Base-by-base conservation (phyloP, 2,797 vertebrate genomes). In the Macrochelys suwanniensis region DNA sequence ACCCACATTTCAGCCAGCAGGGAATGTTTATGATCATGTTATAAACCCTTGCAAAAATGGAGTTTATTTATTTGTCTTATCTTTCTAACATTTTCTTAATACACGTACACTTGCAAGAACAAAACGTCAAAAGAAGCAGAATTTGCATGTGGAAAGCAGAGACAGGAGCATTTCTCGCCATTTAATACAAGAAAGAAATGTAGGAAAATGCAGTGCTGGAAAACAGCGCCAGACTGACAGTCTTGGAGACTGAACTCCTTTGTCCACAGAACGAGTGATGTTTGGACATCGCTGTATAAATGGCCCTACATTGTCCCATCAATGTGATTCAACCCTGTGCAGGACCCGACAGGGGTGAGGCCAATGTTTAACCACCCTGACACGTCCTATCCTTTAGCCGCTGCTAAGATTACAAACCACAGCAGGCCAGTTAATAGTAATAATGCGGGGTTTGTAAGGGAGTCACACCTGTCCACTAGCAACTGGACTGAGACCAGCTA, bases 91-190 rank as follows among this genome's bases (percentile, higher is more conserved):
- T 56, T 93, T 94, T 96, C 88, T 89, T 23, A 80, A 68, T 19
- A n/a, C 90, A 37, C 87, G 89, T 31, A 49, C 88, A 82, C 21
- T 37, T 57, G 9, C 4, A 54, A 19, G 16, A 85, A 9, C 19
- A 21, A 45, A 91, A 61, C 88, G 86, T 0, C 42, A 95, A 74
- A 94, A 68, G n/a, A 68, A 85, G 53, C 16, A 80, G 25, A 37
- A 95, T 92, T 92, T 95, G 71, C 65, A 51, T 84, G 21, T 50
- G 37, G 89, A 94, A 93, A 51, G 15, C 59, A 89, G 37, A 56
- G 50, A 6, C 19, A 45, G 15, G 74, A 77, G 13, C 11, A 33
- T 47, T 95, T 89, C 81, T 4, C n/a, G 80, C 19, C 16, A 25
- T 84, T 89, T 87, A n/a, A 81, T 92, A 93, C 49, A 0, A 0